A percentile compares a stretch with the other conserved stretches of the same genome.
Evolutionary conservation across 2,797 vertebrate genomes (phyloP).

Genomic region (Vespertilio murinus): DNA sequence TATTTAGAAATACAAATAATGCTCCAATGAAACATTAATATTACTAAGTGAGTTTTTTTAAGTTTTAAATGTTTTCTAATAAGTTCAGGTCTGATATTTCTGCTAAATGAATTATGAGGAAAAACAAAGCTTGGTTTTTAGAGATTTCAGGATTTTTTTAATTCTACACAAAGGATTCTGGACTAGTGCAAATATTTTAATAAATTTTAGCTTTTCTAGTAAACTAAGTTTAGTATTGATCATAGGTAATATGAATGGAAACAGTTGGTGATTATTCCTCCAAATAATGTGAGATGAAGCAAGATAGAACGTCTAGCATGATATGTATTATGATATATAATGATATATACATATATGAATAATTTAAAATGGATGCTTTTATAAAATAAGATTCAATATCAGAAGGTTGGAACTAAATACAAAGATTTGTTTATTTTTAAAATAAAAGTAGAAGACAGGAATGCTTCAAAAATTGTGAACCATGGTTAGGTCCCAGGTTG

Average conservation of each 20-base stretch:
- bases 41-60: neutral
- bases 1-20: neutral
- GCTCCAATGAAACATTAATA: neutral
- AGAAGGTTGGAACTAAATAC: neutral
- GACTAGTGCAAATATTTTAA: neutral
- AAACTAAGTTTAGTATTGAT: neutral
- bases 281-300: neutral
- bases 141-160: neutral
- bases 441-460: neutral
- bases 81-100: conserved; percentile 23
- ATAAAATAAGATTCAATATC: neutral
- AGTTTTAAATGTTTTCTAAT: neutral
- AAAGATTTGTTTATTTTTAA: neutral
- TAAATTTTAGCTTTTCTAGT: neutral
- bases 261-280: neutral
- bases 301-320: neutral
- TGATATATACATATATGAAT: too few species aligned
- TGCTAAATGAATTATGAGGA: neutral
- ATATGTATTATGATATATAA: neutral
- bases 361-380: neutral
- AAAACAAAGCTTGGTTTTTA: neutral
- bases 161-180: neutral
- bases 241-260: neutral
- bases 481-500: neutral
- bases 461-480: neutral